Evolutionary conservation across 1,140 invertebrate species (phyloP), one percentile per base, ranked within the genome.

Genomic region (Muscidifurax raptorellus): DNA sequence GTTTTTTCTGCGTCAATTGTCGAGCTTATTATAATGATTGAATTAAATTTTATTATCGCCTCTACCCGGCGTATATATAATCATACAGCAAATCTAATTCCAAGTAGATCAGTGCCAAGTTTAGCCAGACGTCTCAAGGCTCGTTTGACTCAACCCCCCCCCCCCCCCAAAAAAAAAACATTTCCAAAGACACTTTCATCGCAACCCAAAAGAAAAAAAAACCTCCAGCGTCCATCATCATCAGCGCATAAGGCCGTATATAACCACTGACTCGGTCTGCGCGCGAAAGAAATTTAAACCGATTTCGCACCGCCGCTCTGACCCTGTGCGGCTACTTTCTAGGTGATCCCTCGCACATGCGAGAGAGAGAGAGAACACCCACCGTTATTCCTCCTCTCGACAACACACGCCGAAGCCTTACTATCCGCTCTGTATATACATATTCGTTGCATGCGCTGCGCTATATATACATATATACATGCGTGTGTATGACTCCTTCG

Each of bases 211-310:
- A 47, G 44, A 47, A 13, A 40, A 74, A 74, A 75, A 18, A 36
- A 75, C 10, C 69, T 36, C 10, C 12, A 25, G 27, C 71, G 36
- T 32, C 3, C 32, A 30, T n/a, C 32, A 10, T 9, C 30, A n/a
- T 9, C 6, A 47, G 10, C n/a, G 22, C 18, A 59, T 59, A 52
- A 52, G 15, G 1, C 47, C 47, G 36, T 40, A 47, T 40, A 47
- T 12, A 52, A 13, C 47, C 47, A 52, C 4, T 59, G 22, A 59
- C 75, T 78, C 52, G 5, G 52, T 30, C 76, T 30, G 52, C 32
- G 15, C 47, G 28, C 75, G 44, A 72, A 84, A 79, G 67, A 84
- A 74, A 84, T 80, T 84, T 80, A 80, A 84, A 80, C 76, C 83
- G 52, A 80, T 84, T 80, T 79, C 28, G 10, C 18, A n/a, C n/a